Evolutionary conservation across 2,888 invertebrate species (phyloP).

Genomic region (Brenthis hecate): DNA sequence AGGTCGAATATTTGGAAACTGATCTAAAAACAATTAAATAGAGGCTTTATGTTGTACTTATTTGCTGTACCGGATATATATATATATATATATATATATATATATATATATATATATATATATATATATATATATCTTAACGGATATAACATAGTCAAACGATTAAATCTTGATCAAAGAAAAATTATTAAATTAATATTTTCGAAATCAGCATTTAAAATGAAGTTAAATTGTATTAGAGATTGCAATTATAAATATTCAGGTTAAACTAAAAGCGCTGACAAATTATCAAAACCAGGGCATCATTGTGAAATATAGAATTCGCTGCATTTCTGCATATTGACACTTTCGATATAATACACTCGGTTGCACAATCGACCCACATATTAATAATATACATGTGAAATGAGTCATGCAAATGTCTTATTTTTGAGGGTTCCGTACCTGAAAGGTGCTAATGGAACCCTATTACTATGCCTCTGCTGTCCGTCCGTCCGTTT

Average conservation of each 20-base stretch:
- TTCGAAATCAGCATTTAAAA: too few species aligned
- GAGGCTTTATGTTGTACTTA: not conserved
- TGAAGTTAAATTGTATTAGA: too few species aligned
- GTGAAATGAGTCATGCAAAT: constrained; percentile 33
- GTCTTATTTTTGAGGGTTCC: constrained; percentile 6
- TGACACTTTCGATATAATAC: constrained; percentile 44
- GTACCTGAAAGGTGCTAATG: too few species aligned
- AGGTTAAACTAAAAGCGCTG: constrained; percentile 16
- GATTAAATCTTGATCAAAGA: too few species aligned
- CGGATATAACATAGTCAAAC: too few species aligned
- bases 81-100: too few species aligned
- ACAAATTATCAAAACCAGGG: constrained; percentile 37
- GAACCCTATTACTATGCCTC: too few species aligned
- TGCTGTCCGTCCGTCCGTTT: too few species aligned
- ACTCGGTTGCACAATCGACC: constrained; percentile 36
- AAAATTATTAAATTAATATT: too few species aligned
- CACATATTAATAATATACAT: constrained; percentile 32
- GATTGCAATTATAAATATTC: not conserved
- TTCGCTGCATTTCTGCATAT: constrained; percentile 43
- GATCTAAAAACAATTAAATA: not conserved
- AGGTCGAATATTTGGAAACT: constrained; percentile 11
- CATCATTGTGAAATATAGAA: constrained; percentile 42
- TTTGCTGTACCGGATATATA: too few species aligned
- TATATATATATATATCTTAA: too few species aligned
- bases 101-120: too few species aligned